A percentile compares a stretch with the other conserved stretches of the same genome.
These are phyloP conservation scores for Amphipoea lucens DNA, from an alignment of 2,888 invertebrate genomes.

Conservation along the genomic window DNA sequence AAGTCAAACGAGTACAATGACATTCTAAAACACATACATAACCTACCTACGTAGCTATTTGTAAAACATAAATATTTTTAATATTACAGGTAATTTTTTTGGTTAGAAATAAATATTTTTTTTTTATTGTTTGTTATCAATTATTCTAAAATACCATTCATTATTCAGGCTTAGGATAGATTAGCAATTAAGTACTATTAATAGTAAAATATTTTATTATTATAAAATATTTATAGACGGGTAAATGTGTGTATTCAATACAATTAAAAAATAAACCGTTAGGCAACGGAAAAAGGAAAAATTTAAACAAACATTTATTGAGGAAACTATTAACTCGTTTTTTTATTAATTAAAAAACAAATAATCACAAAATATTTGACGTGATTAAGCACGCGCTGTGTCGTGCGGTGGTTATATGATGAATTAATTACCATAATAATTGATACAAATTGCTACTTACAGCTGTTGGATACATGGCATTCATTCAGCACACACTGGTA, in stretches of 20 bases:
- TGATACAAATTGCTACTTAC: slow-evolving; percentile 86
- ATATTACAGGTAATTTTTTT: neutral
- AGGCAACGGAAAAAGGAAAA: slow-evolving; percentile 24
- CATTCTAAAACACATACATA: neutral
- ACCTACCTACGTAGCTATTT: too few relatives aligned
- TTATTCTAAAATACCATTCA: neutral
- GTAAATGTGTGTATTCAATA: neutral
- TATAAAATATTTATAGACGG: too few relatives aligned
- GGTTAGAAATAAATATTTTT: too few relatives aligned
- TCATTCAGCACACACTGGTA: slow-evolving; percentile 93
- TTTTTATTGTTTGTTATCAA: neutral
- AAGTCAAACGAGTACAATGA: neutral
- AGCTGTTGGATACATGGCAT: slow-evolving; percentile 91
- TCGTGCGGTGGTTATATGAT: slow-evolving; percentile 36
- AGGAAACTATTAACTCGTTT: slow-evolving; percentile 34
- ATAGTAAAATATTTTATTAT: too few relatives aligned
- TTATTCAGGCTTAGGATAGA: too few relatives aligned
- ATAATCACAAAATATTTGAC: slow-evolving; percentile 38
- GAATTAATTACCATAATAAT: slow-evolving; percentile 49
- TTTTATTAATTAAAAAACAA: slow-evolving; percentile 14
- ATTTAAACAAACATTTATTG: slow-evolving; percentile 23
- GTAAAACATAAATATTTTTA: neutral
- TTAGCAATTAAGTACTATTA: too few relatives aligned
- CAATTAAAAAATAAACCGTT: neutral
- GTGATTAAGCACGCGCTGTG: slow-evolving; percentile 37